These are phyloP conservation scores for Passerculus sandwichensis DNA, from an alignment of 2,797 vertebrate species.

Conservation along the genomic window DNA sequence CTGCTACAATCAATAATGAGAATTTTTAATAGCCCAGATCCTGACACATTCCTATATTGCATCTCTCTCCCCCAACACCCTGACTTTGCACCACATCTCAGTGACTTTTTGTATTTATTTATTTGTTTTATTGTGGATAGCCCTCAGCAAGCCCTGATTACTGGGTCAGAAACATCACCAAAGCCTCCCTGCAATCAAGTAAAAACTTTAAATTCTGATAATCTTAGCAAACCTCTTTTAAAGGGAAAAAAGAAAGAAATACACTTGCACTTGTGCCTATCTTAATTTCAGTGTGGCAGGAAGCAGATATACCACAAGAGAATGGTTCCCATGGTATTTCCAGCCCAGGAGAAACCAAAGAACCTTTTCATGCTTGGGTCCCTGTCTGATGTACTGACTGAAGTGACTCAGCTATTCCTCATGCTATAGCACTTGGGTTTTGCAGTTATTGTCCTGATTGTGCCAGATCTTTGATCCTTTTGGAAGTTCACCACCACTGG, in stretches of 20 bases:
- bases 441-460: neutral
- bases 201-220: neutral
- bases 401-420: neutral
- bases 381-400: neutral
- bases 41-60: neutral
- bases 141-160: neutral
- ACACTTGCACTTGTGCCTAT: neutral
- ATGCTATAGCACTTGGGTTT: neutral
- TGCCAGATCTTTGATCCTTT: constrained; percentile 44
- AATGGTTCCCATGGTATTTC: constrained; percentile 47
- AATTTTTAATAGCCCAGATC: neutral
- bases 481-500: neutral
- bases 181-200: constrained; percentile 45
- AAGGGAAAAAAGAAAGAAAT: neutral
- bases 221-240: neutral
- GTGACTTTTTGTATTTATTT: neutral
- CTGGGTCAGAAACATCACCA: neutral
- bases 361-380: neutral
- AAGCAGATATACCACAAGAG: constrained; percentile 42
- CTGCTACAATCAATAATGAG: neutral
- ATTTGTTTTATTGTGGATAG: neutral
- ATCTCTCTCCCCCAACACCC: neutral
- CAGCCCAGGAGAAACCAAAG: constrained; percentile 4
- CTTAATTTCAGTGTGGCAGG: constrained; percentile 50
- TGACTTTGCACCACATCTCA: neutral